These are phyloP conservation scores for Norana najaformis DNA, from an alignment of 2,888 invertebrate genomes.

Conservation along the genomic window DNA sequence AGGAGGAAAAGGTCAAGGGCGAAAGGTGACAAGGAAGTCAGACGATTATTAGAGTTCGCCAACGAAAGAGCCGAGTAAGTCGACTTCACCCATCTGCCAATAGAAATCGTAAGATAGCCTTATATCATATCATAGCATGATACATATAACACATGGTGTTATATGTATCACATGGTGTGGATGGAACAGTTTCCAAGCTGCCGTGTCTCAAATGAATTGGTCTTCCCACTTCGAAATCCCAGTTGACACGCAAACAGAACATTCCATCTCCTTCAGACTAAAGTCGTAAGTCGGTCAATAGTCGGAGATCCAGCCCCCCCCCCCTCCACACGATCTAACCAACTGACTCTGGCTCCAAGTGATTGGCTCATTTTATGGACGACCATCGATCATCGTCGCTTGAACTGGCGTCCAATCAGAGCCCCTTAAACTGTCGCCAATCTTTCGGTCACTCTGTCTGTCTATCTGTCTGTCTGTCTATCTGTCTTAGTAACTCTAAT, in stretches of 20 bases:
- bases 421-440: background rate
- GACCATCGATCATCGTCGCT: background rate
- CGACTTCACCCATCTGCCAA: background rate
- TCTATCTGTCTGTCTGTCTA: background rate
- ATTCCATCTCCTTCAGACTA: background rate
- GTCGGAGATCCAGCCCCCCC: background rate
- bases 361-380: background rate
- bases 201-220: no score
- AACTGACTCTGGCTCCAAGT: background rate
- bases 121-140: no score
- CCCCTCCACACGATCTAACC: background rate
- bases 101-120: background rate
- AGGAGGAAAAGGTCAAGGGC: background rate
- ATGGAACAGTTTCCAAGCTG: no score
- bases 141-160: no score
- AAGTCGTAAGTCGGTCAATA: background rate
- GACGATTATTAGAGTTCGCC: background rate
- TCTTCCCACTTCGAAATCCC: no score
- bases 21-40: background rate
- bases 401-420: background rate
- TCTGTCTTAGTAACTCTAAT: no score
- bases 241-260: background rate
- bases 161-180: no score
- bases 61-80: conserved; percentile 20
- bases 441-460: background rate